Conservation (phyloP, 2,888 invertebrate species). For the Acrocyrtus sp. region DNA sequence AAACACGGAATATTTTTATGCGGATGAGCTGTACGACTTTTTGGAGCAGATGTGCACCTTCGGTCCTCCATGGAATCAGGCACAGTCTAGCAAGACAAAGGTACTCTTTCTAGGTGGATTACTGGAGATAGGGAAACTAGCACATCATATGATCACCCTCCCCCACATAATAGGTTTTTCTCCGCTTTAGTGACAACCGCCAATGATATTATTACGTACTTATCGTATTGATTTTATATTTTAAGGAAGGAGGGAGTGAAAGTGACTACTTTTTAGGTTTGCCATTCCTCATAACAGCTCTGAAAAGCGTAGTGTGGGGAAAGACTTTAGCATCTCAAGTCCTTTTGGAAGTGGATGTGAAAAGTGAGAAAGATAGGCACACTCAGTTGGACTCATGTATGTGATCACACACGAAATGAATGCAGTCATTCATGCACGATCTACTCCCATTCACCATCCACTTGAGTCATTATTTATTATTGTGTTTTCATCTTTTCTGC, state of each 20-base stretch:
- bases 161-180: not conserved
- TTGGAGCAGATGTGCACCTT: not conserved
- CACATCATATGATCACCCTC: not conserved
- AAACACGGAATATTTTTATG: too few species aligned
- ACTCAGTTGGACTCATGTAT: not conserved
- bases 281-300: too few species aligned
- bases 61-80: not conserved
- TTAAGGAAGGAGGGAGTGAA: not conserved
- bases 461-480: not conserved
- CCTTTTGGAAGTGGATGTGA: not conserved
- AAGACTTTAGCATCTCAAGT: not conserved
- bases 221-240: not conserved
- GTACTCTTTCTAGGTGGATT: too few species aligned
- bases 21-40: too few species aligned
- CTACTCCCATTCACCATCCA: not conserved
- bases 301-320: too few species aligned
- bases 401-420: not conserved
- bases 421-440: not conserved
- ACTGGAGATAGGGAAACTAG: not conserved
- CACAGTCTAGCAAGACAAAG: too few species aligned
- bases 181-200: not conserved
- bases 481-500: not conserved
- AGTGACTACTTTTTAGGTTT: not conserved
- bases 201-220: not conserved
- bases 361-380: not conserved